Base-by-base conservation (phyloP, 2,113 vertebrate genomes). In the Cryptotis parvus region DNA sequence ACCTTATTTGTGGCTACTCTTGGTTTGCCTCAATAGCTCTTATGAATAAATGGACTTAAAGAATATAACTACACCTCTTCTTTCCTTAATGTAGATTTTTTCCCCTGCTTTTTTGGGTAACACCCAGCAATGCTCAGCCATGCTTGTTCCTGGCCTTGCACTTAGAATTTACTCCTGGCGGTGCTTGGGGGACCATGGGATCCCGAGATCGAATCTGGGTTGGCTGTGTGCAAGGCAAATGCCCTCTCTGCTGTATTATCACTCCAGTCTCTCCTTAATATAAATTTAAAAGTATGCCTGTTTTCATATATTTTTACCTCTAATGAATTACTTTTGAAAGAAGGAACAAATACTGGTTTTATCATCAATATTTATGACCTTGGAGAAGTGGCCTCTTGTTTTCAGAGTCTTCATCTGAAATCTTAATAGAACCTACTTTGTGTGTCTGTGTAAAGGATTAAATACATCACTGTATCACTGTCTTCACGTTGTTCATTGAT, bases 71-170 rank as follows among this genome's bases (percentile, higher is more conserved):
- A 6, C 58, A 61, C 49, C 4, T 87, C 70, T 84, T 12, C 84
- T 89, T 83, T 49, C 43, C 78, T 94, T 86, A 66, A 85, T 61
- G 10, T 74, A 79, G 37, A n/a, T n/a, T n/a, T n/a, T n/a, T n/a
- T n/a, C n/a, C n/a, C n/a, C n/a, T n/a, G n/a, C n/a, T n/a, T n/a
- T 52, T 52, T 52, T 52, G 49, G 7, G 4, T 52, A 10, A 52
- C 7, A 52, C 49, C 49, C 49, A 52, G 49, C 49, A 52, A 16
- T 52, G 49, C 10, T 52, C 10, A 52, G n/a, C n/a, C n/a, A 52
- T 10, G 16, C 49, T 52, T 52, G 49, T 52, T 52, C 49, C 49
- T 52, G 49, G 10, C 16, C 16, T 16, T 52, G 49, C 16, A 16
- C 49, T 52, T n/a, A n/a, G n/a, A n/a, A n/a, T n/a, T n/a, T n/a